phyloP scores from a whole-genome alignment of 2,797 vertebrate species.

The Platalea minor region DNA sequence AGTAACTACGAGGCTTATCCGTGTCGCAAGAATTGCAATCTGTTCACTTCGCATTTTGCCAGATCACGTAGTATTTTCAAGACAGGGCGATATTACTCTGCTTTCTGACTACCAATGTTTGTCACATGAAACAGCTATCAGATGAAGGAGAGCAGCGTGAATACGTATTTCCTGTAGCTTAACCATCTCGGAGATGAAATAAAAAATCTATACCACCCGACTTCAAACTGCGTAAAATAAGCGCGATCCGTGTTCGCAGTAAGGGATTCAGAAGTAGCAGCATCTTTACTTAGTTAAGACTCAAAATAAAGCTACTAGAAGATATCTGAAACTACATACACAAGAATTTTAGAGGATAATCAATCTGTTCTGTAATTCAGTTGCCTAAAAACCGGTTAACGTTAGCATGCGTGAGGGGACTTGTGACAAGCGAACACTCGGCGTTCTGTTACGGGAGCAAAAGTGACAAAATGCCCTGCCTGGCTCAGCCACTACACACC shows the following conservation, averaged over 20 bases:
- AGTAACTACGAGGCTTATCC: background rate
- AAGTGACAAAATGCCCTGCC: background rate
- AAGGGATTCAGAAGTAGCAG: background rate
- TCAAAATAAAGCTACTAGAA: background rate
- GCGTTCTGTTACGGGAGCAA: background rate
- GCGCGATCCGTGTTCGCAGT: accelerated
- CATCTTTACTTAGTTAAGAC: background rate
- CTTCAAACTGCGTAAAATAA: background rate
- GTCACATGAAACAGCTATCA: background rate
- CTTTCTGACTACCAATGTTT: background rate
- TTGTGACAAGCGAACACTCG: background rate
- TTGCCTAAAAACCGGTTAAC: background rate
- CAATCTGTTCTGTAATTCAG: background rate
- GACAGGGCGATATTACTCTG: too few species aligned
- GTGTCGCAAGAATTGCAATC: background rate
- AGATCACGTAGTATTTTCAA: background rate
- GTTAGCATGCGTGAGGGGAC: accelerated
- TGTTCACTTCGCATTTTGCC: background rate
- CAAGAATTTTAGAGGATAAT: background rate
- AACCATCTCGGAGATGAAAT: background rate
- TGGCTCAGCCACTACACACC: background rate
- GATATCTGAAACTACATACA: background rate
- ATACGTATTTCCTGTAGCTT: background rate
- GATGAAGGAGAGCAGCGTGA: background rate
- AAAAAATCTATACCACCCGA: background rate